These are phyloP conservation scores for Trachelus troglodyta DNA, from an alignment of 2,888 invertebrate genomes.

Conservation along the genomic window DNA sequence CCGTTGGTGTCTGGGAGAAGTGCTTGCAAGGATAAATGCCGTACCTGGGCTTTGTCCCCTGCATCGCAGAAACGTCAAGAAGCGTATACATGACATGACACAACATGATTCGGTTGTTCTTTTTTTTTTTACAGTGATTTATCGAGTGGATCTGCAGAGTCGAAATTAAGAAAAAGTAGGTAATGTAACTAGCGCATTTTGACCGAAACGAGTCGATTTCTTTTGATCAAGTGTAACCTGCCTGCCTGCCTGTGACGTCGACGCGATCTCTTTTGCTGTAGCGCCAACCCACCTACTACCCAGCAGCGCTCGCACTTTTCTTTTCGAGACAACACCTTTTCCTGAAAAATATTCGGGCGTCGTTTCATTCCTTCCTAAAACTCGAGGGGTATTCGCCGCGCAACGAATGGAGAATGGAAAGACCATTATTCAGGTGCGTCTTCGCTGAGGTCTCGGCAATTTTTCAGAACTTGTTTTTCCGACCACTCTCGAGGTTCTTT, in stretches of 20 bases:
- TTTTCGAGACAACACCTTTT: not conserved
- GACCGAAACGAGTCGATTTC: no score
- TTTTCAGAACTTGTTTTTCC: conserved; percentile 24
- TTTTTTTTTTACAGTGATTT: no score
- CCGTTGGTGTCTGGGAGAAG: conserved; percentile 91
- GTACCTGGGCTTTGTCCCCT: conserved; percentile 87
- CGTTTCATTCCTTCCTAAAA: not conserved
- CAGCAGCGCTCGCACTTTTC: no score
- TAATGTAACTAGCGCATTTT: no score
- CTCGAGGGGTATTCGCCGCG: not conserved
- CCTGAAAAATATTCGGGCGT: not conserved
- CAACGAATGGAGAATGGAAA: conserved; percentile 23
- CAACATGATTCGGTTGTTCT: no score
- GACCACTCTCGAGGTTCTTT: conserved; percentile 7
- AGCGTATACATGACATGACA: no score
- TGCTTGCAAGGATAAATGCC: conserved; percentile 85
- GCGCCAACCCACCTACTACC: no score
- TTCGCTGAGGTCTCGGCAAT: conserved; percentile 11
- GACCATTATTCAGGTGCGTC: conserved; percentile 21
- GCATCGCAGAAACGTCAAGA: conserved; percentile 35
- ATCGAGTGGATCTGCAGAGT: no score
- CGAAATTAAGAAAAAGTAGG: no score
- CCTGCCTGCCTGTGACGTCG: no score
- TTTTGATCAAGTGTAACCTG: no score
- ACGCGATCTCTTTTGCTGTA: no score